phyloP scores from a whole-genome alignment of 92 coral and sea anemone species.

The Palythoa caribaeorum region DNA sequence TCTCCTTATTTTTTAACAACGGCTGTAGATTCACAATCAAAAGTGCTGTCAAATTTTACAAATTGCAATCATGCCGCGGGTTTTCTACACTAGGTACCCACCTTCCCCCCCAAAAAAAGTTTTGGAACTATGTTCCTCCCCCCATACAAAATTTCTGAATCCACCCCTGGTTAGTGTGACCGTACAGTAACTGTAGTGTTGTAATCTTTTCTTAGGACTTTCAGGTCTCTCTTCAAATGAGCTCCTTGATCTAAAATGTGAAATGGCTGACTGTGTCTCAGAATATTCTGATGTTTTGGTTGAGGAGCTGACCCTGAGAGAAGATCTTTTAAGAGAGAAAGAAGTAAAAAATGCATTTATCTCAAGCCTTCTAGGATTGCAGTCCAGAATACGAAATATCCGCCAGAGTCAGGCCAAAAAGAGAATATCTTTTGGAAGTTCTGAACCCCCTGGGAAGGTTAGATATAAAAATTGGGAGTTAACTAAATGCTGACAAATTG shows the following conservation, averaged over 20 bases:
- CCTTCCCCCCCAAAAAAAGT: too few species aligned
- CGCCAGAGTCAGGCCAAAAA: slow-evolving; percentile 76
- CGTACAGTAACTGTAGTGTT: neutral
- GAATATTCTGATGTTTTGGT: slow-evolving; percentile 94
- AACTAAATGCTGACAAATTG: too few species aligned
- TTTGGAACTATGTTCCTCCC: too few species aligned
- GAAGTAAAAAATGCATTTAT: slow-evolving; percentile 94
- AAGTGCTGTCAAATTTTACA: too few species aligned
- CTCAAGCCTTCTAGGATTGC: slow-evolving; percentile 91
- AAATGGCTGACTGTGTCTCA: slow-evolving; percentile 87
- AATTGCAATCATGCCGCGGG: too few species aligned
- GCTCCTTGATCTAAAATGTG: slow-evolving; percentile 80
- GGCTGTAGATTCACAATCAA: too few species aligned
- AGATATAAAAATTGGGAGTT: neutral
- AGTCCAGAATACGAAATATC: slow-evolving; percentile 83
- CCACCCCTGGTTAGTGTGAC: too few species aligned
- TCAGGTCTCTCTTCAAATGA: slow-evolving; percentile 79
- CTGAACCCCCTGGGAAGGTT: slow-evolving; percentile 44
- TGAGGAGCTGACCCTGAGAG: slow-evolving; percentile 86
- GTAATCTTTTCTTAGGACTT: slow-evolving; percentile 64
- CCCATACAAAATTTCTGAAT: too few species aligned
- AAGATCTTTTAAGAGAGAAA: slow-evolving; percentile 89
- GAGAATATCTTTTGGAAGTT: slow-evolving; percentile 56
- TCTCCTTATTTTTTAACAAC: too few species aligned
- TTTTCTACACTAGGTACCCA: too few species aligned